Evolutionary conservation across 2,113 vertebrate species (phyloP), one percentile per base, ranked within the genome.

Genomic region (Felis chaus): DNA sequence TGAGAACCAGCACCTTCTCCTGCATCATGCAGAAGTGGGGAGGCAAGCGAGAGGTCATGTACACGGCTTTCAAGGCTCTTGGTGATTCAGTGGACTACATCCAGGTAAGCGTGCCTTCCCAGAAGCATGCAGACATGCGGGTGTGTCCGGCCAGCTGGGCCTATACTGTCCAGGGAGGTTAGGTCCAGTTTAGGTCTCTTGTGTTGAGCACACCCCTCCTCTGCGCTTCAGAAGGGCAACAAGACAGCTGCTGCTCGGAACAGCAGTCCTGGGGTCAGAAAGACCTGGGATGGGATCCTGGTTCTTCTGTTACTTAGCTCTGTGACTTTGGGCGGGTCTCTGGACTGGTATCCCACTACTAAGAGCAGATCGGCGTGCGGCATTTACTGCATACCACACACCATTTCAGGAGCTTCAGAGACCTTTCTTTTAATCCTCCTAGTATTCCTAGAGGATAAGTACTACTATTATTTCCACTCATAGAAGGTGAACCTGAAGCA

Each of bases 1-100:
- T 99, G 78, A 99, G 98, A n/a, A 39, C 98, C 97, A 99, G 98
- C 97, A 99, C 99, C 41, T 99, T 99, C 98, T 99, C 99, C 45
- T 99, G 99, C 96, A 98, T 99, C 98, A 99, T 99, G 98, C 99
- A 99, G 99, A 99, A 99, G 98, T 99, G 99, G 99, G 99, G 99
- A 0, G 99, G 99, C 61, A 99, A 99, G 98, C 98, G 99, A 41
- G 99, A 99, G 98, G 99, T 99, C 98, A 99, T 99, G 99, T 99
- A 99, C 99, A 99, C 99, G 0, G 99, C 99, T 90, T 99, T 99
- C 97, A 99, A 99, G 97, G 99, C 99, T 0, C 99, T 99, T 0
- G 99, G 99, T 6, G 99, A 99, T 98, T 99, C 99, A 0, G 99
- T 99, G 98, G 99, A 99, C 96, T 99, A 99, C 18, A 98, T 99